Evolutionary conservation across 1,140 invertebrate genomes (phyloP).

Genomic region (Lasaia peninsularis): DNA sequence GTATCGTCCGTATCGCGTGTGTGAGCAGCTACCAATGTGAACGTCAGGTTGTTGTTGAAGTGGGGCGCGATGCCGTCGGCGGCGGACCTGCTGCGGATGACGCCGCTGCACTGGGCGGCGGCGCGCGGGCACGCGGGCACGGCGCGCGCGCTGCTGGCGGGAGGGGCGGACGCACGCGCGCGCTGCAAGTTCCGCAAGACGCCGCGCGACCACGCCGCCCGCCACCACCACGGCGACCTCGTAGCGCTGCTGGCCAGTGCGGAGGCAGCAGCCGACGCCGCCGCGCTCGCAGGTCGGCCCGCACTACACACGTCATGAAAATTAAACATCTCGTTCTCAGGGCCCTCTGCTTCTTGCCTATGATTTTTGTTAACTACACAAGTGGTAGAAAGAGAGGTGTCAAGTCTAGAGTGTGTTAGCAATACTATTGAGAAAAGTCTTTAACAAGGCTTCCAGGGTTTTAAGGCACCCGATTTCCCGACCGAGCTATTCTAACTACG

Average conservation of each 20-base stretch:
- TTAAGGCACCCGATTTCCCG: no score
- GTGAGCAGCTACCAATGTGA: no score
- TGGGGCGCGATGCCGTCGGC: slow-evolving; percentile 85
- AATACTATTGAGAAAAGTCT: no score
- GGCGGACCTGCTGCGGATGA: slow-evolving; percentile 95
- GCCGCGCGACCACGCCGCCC: slow-evolving; percentile 81
- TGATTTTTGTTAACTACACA: no score
- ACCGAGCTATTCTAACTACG: no score
- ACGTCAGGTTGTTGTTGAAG: slow-evolving; percentile 83
- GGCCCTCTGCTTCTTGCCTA: no score
- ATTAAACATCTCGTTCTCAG: no score
- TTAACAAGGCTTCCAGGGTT: no score
- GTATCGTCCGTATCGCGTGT: no score
- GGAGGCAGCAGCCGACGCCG: slow-evolving; percentile 9
- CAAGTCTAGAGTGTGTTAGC: no score
- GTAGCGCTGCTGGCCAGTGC: slow-evolving; percentile 19
- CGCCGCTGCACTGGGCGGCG: slow-evolving; percentile 95
- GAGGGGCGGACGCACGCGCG: slow-evolving; percentile 83
- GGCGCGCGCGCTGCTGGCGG: slow-evolving; percentile 83
- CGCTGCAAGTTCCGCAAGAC: slow-evolving; percentile 92
- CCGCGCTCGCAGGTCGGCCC: neutral
- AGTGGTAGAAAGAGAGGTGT: no score
- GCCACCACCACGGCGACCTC: slow-evolving; percentile 17
- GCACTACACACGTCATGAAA: no score
- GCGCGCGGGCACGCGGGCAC: slow-evolving; percentile 82